phyloP scores from a whole-genome alignment of 2,888 invertebrate species.

The Troilus luridus region DNA sequence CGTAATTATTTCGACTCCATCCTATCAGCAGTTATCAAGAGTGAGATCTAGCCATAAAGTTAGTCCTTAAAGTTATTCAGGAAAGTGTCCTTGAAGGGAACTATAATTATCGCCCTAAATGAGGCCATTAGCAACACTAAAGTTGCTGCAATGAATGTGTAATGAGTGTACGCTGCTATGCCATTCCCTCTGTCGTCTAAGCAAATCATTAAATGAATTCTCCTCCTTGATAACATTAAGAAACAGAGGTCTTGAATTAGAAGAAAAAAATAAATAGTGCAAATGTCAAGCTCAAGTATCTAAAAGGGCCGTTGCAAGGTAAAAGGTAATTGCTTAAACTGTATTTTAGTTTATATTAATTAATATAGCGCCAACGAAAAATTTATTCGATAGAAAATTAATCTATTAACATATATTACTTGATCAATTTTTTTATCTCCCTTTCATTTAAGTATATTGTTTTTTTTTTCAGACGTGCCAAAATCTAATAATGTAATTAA shows the following conservation, averaged over 20 bases:
- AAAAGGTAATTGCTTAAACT: too few species aligned
- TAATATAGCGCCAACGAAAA: too few species aligned
- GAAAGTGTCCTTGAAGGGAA: neutral
- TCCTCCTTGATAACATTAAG: neutral
- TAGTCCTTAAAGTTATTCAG: neutral
- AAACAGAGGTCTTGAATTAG: neutral
- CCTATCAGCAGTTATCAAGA: neutral
- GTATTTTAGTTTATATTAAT: too few species aligned
- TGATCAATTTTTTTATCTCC: too few species aligned
- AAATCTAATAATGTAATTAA: too few species aligned
- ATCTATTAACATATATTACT: too few species aligned
- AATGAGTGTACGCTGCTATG: neutral
- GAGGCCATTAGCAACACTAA: neutral
- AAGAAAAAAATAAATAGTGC: neutral
- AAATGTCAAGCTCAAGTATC: neutral
- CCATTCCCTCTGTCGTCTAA: neutral
- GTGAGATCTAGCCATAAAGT: neutral
- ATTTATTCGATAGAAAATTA: too few species aligned
- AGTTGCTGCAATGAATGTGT: neutral
- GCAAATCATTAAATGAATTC: neutral
- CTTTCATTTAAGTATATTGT: too few species aligned
- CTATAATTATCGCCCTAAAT: slow-evolving; percentile 25
- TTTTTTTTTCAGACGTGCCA: too few species aligned
- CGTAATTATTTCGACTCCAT: neutral
- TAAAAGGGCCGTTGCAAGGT: too few species aligned